Evolutionary conservation across 2,888 invertebrate genomes (phyloP).

Genomic region (Spatulosminthurus flaviceps): DNA sequence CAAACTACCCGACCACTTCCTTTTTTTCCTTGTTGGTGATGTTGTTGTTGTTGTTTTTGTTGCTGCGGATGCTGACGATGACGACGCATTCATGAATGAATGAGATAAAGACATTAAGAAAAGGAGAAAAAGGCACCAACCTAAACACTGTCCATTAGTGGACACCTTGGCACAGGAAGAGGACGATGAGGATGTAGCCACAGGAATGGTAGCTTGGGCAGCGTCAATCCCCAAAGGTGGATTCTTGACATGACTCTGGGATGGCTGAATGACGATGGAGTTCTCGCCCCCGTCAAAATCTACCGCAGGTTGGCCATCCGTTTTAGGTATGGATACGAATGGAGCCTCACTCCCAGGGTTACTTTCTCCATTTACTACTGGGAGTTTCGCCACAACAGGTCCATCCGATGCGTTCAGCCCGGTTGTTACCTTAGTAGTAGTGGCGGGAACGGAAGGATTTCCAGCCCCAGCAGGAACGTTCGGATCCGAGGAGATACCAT

Average conservation of each 20-base stretch:
- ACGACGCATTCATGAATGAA: background rate
- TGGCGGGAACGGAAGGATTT: no score
- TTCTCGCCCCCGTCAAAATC: conserved; percentile 63
- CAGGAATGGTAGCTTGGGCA: conserved; percentile 53
- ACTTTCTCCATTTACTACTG: conserved; percentile 28
- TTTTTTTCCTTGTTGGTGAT: background rate
- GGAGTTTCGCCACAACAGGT: background rate
- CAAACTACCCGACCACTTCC: background rate
- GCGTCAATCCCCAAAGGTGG: conserved; percentile 58
- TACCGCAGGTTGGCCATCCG: conserved; percentile 44
- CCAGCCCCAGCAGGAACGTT: conserved; percentile 48
- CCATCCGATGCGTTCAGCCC: background rate
- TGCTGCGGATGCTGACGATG: conserved; percentile 21
- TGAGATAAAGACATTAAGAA: conserved; percentile 47
- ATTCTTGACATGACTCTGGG: conserved; percentile 50
- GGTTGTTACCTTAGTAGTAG: conserved; percentile 24
- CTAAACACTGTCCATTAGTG: conserved; percentile 62
- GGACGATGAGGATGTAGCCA: conserved; percentile 51
- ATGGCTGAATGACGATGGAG: conserved; percentile 54
- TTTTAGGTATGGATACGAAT: background rate
- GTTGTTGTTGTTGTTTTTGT: background rate
- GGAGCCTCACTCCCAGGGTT: background rate
- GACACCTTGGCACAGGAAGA: conserved; percentile 62
- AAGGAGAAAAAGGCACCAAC: conserved; percentile 64
- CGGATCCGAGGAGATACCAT: conserved; percentile 71